Evolutionary conservation across 2,888 invertebrate species (phyloP), one percentile per base, ranked within the genome.

Genomic region (Odontocolon sp.): DNA sequence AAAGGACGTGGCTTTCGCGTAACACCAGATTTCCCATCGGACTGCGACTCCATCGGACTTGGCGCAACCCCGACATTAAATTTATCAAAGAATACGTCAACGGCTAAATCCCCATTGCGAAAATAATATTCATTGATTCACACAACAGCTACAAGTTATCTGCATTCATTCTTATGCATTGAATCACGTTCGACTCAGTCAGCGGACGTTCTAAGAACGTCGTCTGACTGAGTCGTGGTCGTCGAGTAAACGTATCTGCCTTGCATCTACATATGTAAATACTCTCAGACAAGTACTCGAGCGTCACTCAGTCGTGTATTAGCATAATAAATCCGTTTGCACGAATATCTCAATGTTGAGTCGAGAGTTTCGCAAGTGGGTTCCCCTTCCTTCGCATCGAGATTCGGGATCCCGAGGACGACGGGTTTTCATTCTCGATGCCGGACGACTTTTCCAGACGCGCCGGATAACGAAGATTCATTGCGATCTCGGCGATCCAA

Each of bases 201-300:
- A 26, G 2, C 26, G 26, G 14, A 21, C 11, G 42, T 42, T 59
- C 40, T 28, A 9, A 28, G 59, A 59, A 50, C 38, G 5, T 26
- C 5, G 38, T 45, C 28, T 40, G 28, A 23, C 31, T 54, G 5
- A 5, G n/a, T 26, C 16, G 5, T 11, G 11, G 23, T 28, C 28
- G 11, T 16, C 40, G 38, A 14, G 21, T 21, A 36, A 52, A 47
- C 52, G 28, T 38, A 28, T 54, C 31, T 31, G 1, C 14, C n/a
- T 2, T 8, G 14, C 14, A 66, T 66, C 54, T 54, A 9, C 54
- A 42, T 66, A 66, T 54, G 52, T 23, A 66, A 66, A 66, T 66
- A 66, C 2, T 36, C 9, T 18, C 23, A n/a, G 66, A 40, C 8
- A 33, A n/a, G 16, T 9, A 14, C 4, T n/a, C 40, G 26, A 5